These are phyloP conservation scores for Pseudorhombus dupliciocellatus DNA, from an alignment of 2,113 vertebrate species.

Conservation along the genomic window DNA sequence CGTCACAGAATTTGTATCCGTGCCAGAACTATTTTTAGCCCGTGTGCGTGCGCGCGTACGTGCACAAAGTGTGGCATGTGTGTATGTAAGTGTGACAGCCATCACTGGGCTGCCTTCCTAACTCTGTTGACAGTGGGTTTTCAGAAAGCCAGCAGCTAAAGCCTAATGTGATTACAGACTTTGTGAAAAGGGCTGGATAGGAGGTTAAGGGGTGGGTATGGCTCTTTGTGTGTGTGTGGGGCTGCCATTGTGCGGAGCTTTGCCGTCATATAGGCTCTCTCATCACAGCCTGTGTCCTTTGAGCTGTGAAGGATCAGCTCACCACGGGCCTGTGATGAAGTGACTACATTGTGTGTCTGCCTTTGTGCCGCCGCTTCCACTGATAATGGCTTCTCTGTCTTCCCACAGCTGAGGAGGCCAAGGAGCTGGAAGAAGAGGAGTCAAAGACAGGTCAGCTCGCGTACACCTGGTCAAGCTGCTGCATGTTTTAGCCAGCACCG, in stretches of 20 bases:
- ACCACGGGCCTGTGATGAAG: constrained; percentile 62
- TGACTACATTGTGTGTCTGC: constrained; percentile 47
- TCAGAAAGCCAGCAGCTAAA: constrained; percentile 66
- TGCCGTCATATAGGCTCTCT: constrained; percentile 50
- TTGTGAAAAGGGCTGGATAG: constrained; percentile 64
- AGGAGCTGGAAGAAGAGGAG: constrained; percentile 86
- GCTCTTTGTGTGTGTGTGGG: constrained; percentile 23
- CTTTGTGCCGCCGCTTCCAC: constrained; percentile 40
- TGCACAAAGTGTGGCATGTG: constrained; percentile 11
- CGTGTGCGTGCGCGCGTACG: neutral
- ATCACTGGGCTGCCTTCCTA: constrained; percentile 52
- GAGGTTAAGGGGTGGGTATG: constrained; percentile 59
- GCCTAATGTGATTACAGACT: constrained; percentile 77
- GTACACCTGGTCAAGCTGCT: constrained; percentile 43
- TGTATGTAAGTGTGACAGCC: constrained; percentile 59
- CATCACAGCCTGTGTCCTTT: constrained; percentile 66
- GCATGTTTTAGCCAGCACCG: constrained; percentile 5
- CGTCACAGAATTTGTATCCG: constrained; percentile 39
- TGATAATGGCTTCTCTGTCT: constrained; percentile 69
- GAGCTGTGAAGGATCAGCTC: constrained; percentile 69
- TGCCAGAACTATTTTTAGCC: constrained; percentile 54
- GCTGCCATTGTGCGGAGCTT: constrained; percentile 35
- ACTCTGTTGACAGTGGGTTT: constrained; percentile 68
- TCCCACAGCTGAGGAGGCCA: constrained; percentile 85
- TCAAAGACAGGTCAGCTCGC: constrained; percentile 88